Percentiles rank a stretch among this genome's conserved stretches.
phyloP scores from a whole-genome alignment of 2,888 invertebrate species.

The Hedychridium roseum region DNA sequence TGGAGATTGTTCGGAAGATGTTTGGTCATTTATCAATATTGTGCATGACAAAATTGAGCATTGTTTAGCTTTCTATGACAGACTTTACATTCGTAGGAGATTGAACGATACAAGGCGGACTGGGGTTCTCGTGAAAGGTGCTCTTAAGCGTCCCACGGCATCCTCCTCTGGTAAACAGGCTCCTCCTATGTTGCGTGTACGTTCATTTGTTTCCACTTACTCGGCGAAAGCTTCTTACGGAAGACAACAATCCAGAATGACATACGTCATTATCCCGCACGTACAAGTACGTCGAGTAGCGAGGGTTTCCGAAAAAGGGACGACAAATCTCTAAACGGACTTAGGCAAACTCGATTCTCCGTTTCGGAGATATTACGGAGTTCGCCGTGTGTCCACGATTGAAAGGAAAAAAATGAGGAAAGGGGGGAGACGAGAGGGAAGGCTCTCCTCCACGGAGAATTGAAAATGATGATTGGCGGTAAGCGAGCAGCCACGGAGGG shows the following conservation, averaged over 20 bases:
- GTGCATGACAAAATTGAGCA: too few species aligned
- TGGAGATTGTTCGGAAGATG: too few species aligned
- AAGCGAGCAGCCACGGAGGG: slow-evolving; percentile 38
- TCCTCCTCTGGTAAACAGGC: slow-evolving; percentile 29
- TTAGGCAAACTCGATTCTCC: too few species aligned
- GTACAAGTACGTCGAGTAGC: neutral
- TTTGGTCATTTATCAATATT: too few species aligned
- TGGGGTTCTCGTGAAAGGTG: too few species aligned
- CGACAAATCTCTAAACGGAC: too few species aligned
- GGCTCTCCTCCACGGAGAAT: slow-evolving; percentile 52
- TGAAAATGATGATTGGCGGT: slow-evolving; percentile 59
- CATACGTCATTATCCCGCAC: slow-evolving; percentile 15
- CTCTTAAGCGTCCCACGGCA: slow-evolving; percentile 6
- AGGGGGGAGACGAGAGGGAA: slow-evolving; percentile 32
- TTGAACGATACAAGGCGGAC: too few species aligned
- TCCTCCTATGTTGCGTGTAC: slow-evolving; percentile 24
- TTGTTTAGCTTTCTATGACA: too few species aligned
- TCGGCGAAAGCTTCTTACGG: slow-evolving; percentile 30
- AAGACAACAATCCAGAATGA: slow-evolving; percentile 18
- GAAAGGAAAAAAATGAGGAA: slow-evolving; percentile 7
- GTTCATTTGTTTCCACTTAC: slow-evolving; percentile 28
- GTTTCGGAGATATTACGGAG: neutral
- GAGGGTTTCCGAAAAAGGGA: too few species aligned
- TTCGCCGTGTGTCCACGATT: too few species aligned
- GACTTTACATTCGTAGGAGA: too few species aligned